phyloP scores from a whole-genome alignment of 1,140 invertebrate genomes.

The Potamilus streckersoni region DNA sequence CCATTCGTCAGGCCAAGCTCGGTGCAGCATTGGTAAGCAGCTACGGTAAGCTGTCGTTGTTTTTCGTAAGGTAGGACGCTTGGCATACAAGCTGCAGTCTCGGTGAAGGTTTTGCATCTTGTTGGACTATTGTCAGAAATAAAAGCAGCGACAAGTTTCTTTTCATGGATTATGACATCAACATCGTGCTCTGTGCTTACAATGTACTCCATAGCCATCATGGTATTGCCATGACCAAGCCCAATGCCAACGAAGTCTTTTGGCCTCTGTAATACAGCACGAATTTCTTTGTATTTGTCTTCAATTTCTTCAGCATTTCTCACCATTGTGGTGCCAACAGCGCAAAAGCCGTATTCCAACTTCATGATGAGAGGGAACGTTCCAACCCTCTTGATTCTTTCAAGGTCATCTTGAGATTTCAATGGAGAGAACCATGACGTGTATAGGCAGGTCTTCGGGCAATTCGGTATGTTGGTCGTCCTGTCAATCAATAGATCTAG shows the following conservation, averaged over 20 bases:
- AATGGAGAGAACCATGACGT: conserved; percentile 20
- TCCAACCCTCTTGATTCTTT: not conserved
- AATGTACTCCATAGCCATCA: conserved; percentile 42
- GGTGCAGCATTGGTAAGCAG: conserved; percentile 48
- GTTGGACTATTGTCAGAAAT: conserved; percentile 52
- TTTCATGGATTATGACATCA: conserved; percentile 41
- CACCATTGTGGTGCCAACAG: conserved; percentile 43
- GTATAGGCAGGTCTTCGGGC: conserved; percentile 37
- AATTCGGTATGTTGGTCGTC: conserved; percentile 37
- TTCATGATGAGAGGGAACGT: conserved; percentile 40
- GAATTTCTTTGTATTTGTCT: conserved; percentile 22
- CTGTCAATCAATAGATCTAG: conserved; percentile 21
- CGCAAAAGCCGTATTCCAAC: conserved; percentile 47
- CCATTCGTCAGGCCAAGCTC: conserved; percentile 41
- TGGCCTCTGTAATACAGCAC: conserved; percentile 17
- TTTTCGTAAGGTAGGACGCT: conserved; percentile 36
- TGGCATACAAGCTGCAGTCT: conserved; percentile 40
- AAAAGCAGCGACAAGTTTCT: conserved; percentile 43
- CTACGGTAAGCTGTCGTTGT: conserved; percentile 34
- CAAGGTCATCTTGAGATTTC: conserved; percentile 17
- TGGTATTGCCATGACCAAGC: conserved; percentile 37
- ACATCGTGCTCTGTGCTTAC: conserved; percentile 48
- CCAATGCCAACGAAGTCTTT: conserved; percentile 41
- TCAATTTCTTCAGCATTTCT: conserved; percentile 28
- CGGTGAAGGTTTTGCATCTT: conserved; percentile 28